phyloP scores from a whole-genome alignment of 2,797 vertebrate species.

The Danio kyathit region DNA sequence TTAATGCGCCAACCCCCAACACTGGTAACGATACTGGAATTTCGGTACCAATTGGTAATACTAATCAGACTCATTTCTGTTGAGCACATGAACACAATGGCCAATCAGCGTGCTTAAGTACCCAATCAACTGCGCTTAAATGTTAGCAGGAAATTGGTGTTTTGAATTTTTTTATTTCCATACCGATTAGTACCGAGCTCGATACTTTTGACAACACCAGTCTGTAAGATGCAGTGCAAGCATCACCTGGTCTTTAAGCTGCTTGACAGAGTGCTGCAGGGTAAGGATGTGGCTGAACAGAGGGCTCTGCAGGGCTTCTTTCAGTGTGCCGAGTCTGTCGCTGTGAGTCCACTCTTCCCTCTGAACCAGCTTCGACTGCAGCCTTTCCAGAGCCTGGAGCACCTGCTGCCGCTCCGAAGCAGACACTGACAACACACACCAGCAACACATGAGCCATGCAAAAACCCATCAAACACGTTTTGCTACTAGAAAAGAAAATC shows the following conservation, averaged over 20 bases:
- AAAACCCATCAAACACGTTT: background rate
- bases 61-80: too few species aligned
- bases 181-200: too few species aligned
- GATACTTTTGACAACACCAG: too few species aligned
- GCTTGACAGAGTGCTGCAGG: conserved; percentile 93
- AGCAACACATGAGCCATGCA: conserved; percentile 21
- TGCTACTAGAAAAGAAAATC: background rate
- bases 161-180: too few species aligned
- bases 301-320: conserved; percentile 87
- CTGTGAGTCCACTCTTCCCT: conserved; percentile 88
- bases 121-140: too few species aligned
- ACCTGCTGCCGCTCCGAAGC: conserved; percentile 89
- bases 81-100: too few species aligned
- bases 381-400: conserved; percentile 88
- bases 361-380: conserved; percentile 87
- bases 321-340: conserved; percentile 81
- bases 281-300: conserved; percentile 93
- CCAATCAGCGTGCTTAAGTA: too few species aligned
- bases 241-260: conserved; percentile 89
- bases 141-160: too few species aligned
- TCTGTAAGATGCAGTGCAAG: background rate
- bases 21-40: too few species aligned
- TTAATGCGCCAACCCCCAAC: too few species aligned
- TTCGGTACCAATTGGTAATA: too few species aligned
- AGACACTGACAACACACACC: conserved; percentile 65